These are phyloP conservation scores for Gymnoscelis rufifasciata DNA, from an alignment of 2,888 invertebrate genomes.

Conservation along the genomic window DNA sequence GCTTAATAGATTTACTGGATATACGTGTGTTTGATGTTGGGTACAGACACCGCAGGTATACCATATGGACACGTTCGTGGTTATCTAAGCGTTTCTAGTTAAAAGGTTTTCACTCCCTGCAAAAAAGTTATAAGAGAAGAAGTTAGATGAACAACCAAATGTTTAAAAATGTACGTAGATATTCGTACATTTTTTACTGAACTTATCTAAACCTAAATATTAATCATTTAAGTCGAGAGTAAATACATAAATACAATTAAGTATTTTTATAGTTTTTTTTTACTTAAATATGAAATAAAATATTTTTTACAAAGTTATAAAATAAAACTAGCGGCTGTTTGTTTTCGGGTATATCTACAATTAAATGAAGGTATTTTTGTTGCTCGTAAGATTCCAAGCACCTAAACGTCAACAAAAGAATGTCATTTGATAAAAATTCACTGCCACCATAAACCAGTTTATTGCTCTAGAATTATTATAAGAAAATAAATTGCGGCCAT, in stretches of 20 bases:
- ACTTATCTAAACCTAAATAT: too few relatives aligned
- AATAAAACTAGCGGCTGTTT: too few relatives aligned
- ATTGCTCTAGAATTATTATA: constrained; percentile 43
- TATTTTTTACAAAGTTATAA: too few relatives aligned
- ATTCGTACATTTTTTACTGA: too few relatives aligned
- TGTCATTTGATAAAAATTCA: constrained; percentile 37
- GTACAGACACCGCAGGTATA: not conserved
- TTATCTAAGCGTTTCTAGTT: not conserved
- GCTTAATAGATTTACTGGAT: constrained; percentile 51
- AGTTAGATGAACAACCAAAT: too few relatives aligned
- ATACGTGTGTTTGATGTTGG: constrained; percentile 26
- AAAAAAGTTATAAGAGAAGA: too few relatives aligned
- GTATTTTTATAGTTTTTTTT: too few relatives aligned
- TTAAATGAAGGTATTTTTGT: constrained; percentile 14
- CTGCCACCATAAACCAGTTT: constrained; percentile 46
- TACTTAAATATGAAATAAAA: too few relatives aligned
- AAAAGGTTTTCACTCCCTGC: too few relatives aligned
- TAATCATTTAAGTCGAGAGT: too few relatives aligned
- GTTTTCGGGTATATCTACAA: not conserved
- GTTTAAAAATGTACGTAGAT: too few relatives aligned
- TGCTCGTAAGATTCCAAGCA: constrained; percentile 14
- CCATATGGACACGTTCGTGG: not conserved
- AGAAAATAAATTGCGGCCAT: constrained; percentile 46
- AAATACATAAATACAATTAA: too few relatives aligned
- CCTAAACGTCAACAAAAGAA: constrained; percentile 36